Evolutionary conservation across 1,140 invertebrate species (phyloP).

Genomic region (Plectus sambesii): DNA sequence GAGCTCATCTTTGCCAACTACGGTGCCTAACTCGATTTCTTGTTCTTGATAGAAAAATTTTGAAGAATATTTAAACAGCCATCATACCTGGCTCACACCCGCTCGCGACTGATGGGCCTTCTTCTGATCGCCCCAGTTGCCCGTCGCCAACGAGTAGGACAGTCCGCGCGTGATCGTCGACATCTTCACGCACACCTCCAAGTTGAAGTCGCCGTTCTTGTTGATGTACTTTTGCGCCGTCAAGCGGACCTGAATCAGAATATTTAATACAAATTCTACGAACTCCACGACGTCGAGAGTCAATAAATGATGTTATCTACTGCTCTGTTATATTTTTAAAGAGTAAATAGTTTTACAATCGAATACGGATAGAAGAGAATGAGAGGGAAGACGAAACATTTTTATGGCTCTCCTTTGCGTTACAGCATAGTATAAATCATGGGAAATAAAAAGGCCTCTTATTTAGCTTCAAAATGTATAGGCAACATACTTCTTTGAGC

Average conservation of each 20-base stretch:
- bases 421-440: no score
- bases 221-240: slow-evolving; percentile 99
- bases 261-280: slow-evolving; percentile 47
- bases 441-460: no score
- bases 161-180: slow-evolving; percentile 96
- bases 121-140: slow-evolving; percentile 99
- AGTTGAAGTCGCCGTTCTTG: slow-evolving; percentile 90
- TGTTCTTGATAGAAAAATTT: slow-evolving; percentile 13
- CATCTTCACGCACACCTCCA: slow-evolving; percentile 91
- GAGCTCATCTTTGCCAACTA: no score
- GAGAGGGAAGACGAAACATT: no score
- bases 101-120: slow-evolving; percentile 95
- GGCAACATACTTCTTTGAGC: slow-evolving; percentile 62
- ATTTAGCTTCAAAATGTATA: no score
- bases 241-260: slow-evolving; percentile 61
- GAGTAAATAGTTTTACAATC: no score
- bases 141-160: slow-evolving; percentile 89
- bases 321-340: no score
- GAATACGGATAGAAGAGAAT: no score
- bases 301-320: no score
- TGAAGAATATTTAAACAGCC: neutral
- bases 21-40: no score
- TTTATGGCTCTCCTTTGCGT: no score
- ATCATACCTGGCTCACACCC: slow-evolving; percentile 65
- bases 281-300: slow-evolving; percentile 30